Conservation (phyloP, 2,113 vertebrate genomes). For the Oriolus oriolus region DNA sequence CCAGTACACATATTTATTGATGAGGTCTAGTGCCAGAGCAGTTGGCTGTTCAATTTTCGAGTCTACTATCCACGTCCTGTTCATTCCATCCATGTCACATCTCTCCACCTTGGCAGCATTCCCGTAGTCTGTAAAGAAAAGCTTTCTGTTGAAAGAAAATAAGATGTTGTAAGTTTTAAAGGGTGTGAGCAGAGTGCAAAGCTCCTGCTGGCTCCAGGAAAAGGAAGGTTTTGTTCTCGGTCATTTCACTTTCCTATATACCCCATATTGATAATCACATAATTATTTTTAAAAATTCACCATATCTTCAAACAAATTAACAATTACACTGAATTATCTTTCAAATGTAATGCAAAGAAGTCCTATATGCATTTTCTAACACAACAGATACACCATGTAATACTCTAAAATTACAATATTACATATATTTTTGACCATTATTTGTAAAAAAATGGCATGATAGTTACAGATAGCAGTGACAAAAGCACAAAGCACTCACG, state of each 20-base stretch:
- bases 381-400: not conserved
- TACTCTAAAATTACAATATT: not conserved
- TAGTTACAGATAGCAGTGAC: not conserved
- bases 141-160: constrained; percentile 84
- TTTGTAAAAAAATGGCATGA: not conserved
- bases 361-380: not conserved
- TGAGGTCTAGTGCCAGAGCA: constrained; percentile 86
- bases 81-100: constrained; percentile 96
- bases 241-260: constrained; percentile 6
- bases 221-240: constrained; percentile 18
- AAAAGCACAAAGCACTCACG: constrained; percentile 9
- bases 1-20: constrained; percentile 96
- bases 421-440: not conserved
- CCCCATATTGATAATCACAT: not conserved
- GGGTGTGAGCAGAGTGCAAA: not conserved
- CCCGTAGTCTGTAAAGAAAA: constrained; percentile 97
- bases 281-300: constrained; percentile 1
- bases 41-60: constrained; percentile 89
- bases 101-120: constrained; percentile 90
- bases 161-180: constrained; percentile 42
- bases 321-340: not conserved
- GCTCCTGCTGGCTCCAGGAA: constrained; percentile 21
- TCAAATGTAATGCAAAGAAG: not conserved
- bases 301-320: not conserved
- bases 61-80: constrained; percentile 87